Percentiles rank a stretch among this genome's conserved stretches.
phyloP scores from a whole-genome alignment of 2,113 vertebrate species.

The Manacus vitellinus region DNA sequence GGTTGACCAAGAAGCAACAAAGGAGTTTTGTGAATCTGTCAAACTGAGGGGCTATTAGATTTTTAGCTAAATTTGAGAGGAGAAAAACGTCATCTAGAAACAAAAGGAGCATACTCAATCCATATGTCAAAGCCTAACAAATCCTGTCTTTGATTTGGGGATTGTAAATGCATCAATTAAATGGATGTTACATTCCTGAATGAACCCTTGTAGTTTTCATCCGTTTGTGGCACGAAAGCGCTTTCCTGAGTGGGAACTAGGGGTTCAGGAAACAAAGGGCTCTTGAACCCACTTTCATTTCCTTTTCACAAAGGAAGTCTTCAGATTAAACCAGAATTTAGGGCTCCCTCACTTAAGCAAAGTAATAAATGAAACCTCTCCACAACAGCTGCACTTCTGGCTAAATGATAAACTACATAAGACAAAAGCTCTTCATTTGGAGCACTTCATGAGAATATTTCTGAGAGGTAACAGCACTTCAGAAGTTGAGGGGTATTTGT shows the following conservation, averaged over 20 bases:
- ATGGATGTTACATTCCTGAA: conserved; percentile 22
- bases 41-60: conserved; percentile 43
- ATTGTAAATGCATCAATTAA: conserved; percentile 57
- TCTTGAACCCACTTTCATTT: conserved; percentile 23
- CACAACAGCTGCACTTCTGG: not conserved
- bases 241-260: not conserved
- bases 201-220: conserved; percentile 39
- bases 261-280: conserved; percentile 1
- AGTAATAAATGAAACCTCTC: not conserved
- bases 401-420: not conserved
- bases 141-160: conserved; percentile 37
- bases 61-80: conserved; percentile 46
- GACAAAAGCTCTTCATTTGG: not conserved
- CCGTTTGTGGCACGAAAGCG: not conserved
- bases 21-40: conserved; percentile 52
- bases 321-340: conserved; percentile 1
- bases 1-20: conserved; percentile 41
- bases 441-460: not conserved
- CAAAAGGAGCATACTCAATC: conserved; percentile 41
- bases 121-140: conserved; percentile 46
- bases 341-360: not conserved
- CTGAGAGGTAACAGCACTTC: not conserved
- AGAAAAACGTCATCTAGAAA: conserved; percentile 33
- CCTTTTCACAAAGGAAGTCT: not conserved
- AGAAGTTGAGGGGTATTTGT: not conserved